Percentiles rank a stretch among this genome's conserved stretches.
These are phyloP conservation scores for Mirounga angustirostris DNA, from an alignment of 2,113 vertebrate genomes.

Conservation along the genomic window DNA sequence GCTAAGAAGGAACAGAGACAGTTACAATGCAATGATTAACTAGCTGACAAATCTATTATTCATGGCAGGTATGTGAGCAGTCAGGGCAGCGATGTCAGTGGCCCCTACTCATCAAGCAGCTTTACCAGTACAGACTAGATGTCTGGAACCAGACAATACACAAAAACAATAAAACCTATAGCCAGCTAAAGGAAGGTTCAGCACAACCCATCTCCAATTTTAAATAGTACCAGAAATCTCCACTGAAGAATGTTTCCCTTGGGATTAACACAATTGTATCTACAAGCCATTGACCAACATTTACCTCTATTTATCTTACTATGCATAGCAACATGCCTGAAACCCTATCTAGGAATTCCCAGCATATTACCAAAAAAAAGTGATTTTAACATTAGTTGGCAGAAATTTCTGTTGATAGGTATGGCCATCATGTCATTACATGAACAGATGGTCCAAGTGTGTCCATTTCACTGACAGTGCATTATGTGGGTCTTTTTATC, in stretches of 20 bases:
- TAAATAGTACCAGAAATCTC: background rate
- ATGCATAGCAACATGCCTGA: conserved; percentile 61
- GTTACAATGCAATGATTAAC: conserved; percentile 84
- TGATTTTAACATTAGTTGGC: conserved; percentile 64
- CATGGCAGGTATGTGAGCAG: conserved; percentile 80
- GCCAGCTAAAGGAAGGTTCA: conserved; percentile 49
- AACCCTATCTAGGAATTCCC: conserved; percentile 67
- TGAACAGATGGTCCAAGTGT: conserved; percentile 75
- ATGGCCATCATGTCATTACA: conserved; percentile 38
- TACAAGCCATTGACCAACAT: conserved; percentile 70
- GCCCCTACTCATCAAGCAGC: conserved; percentile 66
- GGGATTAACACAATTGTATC: conserved; percentile 52
- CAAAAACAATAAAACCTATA: conserved; percentile 62
- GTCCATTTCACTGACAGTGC: conserved; percentile 70
- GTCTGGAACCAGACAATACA: conserved; percentile 69
- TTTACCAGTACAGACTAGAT: conserved; percentile 72
- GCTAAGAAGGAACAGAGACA: conserved; percentile 75
- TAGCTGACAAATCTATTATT: conserved; percentile 78
- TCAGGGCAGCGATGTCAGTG: conserved; percentile 23
- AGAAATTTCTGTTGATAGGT: conserved; percentile 65
- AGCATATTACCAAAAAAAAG: conserved; percentile 3
- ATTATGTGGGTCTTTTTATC: conserved; percentile 62
- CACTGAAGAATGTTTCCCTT: conserved; percentile 33
- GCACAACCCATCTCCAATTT: conserved; percentile 45
- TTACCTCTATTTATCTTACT: conserved; percentile 71